Conservation (phyloP, 2,113 vertebrate genomes). For the Sphyrna mokarran region DNA sequence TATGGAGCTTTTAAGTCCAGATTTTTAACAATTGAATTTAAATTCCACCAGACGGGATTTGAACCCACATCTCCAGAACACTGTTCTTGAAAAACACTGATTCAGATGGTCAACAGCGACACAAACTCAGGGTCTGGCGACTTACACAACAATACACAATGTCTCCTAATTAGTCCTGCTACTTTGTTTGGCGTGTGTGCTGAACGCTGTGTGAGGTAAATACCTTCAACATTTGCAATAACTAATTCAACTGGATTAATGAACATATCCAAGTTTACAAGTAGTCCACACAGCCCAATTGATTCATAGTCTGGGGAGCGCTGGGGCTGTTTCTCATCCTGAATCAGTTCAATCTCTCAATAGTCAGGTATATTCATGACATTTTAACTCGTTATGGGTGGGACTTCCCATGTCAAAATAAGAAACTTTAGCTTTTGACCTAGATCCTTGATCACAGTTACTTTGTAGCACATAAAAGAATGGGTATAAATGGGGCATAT, state of each 20-base stretch:
- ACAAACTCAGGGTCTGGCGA: background rate
- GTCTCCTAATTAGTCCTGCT: background rate
- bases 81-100: background rate
- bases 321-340: background rate
- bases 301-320: background rate
- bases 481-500: background rate
- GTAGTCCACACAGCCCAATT: background rate
- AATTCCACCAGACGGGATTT: background rate
- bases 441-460: background rate
- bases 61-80: background rate
- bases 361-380: background rate
- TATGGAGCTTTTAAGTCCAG: background rate
- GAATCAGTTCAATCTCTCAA: background rate
- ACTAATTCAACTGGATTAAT: background rate
- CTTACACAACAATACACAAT: background rate
- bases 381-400: background rate
- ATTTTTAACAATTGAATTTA: background rate
- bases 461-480: background rate
- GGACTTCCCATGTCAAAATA: background rate
- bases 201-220: background rate
- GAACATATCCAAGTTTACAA: background rate
- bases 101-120: background rate
- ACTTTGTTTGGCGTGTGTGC: background rate
- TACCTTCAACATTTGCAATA: background rate
- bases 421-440: background rate